Evolutionary conservation across 2,888 invertebrate species (phyloP).

Genomic region (Apodemia mormo): DNA sequence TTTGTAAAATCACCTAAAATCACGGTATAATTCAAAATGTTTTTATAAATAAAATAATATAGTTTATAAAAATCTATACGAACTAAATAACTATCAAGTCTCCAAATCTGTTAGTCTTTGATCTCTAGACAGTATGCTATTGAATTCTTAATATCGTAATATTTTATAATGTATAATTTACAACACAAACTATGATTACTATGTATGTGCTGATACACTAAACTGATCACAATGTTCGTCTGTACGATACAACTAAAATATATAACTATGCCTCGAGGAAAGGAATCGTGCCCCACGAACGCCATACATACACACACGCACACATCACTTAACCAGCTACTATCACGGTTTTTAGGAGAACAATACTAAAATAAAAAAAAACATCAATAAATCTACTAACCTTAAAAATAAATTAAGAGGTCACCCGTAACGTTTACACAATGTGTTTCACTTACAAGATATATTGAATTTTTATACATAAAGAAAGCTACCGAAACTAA

Average conservation of each 20-base stretch:
- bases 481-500: slow-evolving; percentile 51
- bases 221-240: slow-evolving; percentile 65
- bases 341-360: slow-evolving; percentile 79
- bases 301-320: slow-evolving; percentile 66
- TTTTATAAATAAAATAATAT: slow-evolving; percentile 10
- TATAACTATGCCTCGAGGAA: slow-evolving; percentile 64
- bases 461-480: slow-evolving; percentile 48
- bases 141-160: neutral
- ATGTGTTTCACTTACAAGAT: slow-evolving; percentile 70
- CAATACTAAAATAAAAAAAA: slow-evolving; percentile 63
- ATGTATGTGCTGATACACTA: slow-evolving; percentile 37
- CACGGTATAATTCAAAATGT: neutral
- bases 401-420: slow-evolving; percentile 77
- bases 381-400: slow-evolving; percentile 73
- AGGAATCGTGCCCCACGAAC: slow-evolving; percentile 74
- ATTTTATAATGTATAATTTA: slow-evolving; percentile 40
- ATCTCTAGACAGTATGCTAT: neutral
- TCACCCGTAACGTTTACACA: slow-evolving; percentile 63
- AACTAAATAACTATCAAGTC: slow-evolving; percentile 10
- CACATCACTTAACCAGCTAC: slow-evolving; percentile 75
- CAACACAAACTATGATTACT: slow-evolving; percentile 53
- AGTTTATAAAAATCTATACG: slow-evolving; percentile 17
- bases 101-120: slow-evolving; percentile 19
- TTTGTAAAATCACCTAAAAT: slow-evolving; percentile 12
- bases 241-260: slow-evolving; percentile 53